These are phyloP conservation scores for Drosophila antonietae DNA, from an alignment of 2,888 invertebrate genomes.

Conservation along the genomic window DNA sequence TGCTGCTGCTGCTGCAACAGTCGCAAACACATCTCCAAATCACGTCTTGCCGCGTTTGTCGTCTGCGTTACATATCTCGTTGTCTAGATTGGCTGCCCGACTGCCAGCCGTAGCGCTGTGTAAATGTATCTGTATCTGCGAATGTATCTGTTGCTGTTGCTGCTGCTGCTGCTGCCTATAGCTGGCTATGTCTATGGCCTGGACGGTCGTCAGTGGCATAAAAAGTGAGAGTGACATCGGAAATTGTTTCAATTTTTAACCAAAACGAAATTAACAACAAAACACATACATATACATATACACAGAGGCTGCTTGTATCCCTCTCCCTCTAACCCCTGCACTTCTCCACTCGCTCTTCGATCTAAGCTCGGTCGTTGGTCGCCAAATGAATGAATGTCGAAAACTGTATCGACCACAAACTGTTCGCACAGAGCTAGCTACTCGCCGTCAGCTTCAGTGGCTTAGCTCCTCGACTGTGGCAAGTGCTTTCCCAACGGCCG, in stretches of 20 bases:
- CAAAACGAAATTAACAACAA: conserved; percentile 66
- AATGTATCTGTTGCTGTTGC: conserved; percentile 14
- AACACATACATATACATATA: neutral
- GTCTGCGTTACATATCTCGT: conserved; percentile 76
- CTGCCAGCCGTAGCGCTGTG: conserved; percentile 17
- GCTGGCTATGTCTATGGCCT: conserved; percentile 29
- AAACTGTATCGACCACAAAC: conserved; percentile 82
- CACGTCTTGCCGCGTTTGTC: conserved; percentile 68
- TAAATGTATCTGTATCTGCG: conserved; percentile 20
- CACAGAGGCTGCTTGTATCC: neutral
- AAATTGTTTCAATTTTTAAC: conserved; percentile 83
- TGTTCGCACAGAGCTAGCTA: conserved; percentile 46
- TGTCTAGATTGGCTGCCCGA: conserved; percentile 73
- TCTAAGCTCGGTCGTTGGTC: conserved; percentile 57
- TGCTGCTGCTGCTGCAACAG: conserved; percentile 28
- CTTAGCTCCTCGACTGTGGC: conserved; percentile 37
- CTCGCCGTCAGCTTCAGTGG: conserved; percentile 14
- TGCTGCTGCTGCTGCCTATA: conserved; percentile 16
- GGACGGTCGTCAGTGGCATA: conserved; percentile 69
- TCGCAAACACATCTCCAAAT: conserved; percentile 75
- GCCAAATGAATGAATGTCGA: conserved; percentile 83
- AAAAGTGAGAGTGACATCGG: conserved; percentile 84
- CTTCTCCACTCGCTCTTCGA: neutral
- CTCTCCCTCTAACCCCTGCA: neutral
- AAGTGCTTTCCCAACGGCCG: conserved; percentile 64